phyloP scores from a whole-genome alignment of 2,888 invertebrate genomes.

The Rotaria socialis region DNA sequence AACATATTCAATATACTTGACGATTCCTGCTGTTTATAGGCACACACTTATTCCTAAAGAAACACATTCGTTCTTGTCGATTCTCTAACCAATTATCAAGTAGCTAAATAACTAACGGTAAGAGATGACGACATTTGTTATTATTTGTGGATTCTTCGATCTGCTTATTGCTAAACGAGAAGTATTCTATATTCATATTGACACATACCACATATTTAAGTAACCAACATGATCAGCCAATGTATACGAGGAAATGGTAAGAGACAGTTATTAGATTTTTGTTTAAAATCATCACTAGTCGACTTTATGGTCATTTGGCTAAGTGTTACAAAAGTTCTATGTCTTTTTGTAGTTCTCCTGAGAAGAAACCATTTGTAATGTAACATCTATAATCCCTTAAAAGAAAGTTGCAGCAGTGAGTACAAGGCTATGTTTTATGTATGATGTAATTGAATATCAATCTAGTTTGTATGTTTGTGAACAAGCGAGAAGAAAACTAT shows the following conservation, averaged over 20 bases:
- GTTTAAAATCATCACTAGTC: too few relatives aligned
- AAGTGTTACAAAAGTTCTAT: background rate
- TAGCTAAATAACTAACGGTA: background rate
- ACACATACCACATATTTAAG: background rate
- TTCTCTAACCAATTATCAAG: background rate
- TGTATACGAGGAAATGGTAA: background rate
- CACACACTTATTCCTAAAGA: background rate
- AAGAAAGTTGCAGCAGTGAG: background rate
- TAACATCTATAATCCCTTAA: background rate
- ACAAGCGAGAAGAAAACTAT: background rate
- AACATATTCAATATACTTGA: slow-evolving; percentile 16
- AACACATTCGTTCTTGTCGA: background rate
- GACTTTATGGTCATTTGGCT: background rate
- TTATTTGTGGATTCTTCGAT: background rate
- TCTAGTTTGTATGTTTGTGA: background rate
- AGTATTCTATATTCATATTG: background rate
- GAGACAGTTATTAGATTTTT: background rate
- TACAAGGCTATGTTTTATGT: background rate
- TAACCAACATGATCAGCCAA: background rate
- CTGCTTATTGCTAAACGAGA: background rate
- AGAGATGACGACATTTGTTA: background rate
- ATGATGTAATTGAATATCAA: slow-evolving; percentile 25
- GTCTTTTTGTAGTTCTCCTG: background rate
- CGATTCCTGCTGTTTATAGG: background rate
- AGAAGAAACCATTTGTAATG: background rate